Evolutionary conservation across 2,113 vertebrate genomes (phyloP).

Genomic region (Vimba vimba): DNA sequence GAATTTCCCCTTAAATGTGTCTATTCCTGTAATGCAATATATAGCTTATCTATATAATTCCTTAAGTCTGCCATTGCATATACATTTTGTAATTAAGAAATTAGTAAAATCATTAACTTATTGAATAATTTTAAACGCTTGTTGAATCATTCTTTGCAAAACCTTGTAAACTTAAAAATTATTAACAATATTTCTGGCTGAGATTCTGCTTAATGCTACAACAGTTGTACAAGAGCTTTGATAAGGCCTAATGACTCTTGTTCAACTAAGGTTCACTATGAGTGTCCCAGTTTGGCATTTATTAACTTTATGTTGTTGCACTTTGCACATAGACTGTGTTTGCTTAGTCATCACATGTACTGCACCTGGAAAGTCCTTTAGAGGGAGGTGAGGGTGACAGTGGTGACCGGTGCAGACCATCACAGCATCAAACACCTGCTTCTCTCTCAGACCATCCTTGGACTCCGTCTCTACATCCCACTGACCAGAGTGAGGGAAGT

Average conservation of each 20-base stretch:
- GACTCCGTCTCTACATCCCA: constrained; percentile 86
- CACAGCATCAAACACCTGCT: constrained; percentile 85
- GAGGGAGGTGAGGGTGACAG: constrained; percentile 78
- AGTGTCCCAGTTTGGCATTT: not conserved
- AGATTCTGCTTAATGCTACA: too few relatives aligned
- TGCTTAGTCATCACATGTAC: not conserved
- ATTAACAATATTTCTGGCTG: too few relatives aligned
- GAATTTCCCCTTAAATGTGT: constrained; percentile 85
- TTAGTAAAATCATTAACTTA: too few relatives aligned
- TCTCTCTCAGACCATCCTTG: constrained; percentile 65
- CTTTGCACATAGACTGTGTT: constrained; percentile 1
- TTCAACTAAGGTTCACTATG: constrained; percentile 5
- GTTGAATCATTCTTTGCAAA: too few relatives aligned
- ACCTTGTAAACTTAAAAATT: too few relatives aligned
- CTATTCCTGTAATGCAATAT: constrained; percentile 77
- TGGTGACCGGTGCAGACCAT: constrained; percentile 88
- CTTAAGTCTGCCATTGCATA: too few relatives aligned
- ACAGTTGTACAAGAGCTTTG: not conserved
- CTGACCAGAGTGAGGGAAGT: constrained; percentile 84
- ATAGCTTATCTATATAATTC: too few relatives aligned
- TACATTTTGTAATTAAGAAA: too few relatives aligned
- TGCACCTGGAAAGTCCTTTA: constrained; percentile 88
- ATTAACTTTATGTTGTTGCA: constrained; percentile 12
- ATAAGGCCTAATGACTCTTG: not conserved
- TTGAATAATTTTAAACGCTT: too few relatives aligned